Conservation (phyloP, 2,797 vertebrate genomes). For the Natrix natrix region DNA sequence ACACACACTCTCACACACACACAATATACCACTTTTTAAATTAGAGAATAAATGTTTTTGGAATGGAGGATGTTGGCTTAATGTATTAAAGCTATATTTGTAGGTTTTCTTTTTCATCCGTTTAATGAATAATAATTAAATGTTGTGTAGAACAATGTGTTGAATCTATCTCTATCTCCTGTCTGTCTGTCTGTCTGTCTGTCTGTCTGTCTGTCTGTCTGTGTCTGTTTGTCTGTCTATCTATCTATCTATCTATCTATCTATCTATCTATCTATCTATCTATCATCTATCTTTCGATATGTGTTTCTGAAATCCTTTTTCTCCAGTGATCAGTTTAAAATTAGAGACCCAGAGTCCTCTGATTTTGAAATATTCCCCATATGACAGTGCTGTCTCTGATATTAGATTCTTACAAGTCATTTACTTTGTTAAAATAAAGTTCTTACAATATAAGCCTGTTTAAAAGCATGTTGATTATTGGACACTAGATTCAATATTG, state of each 20-base stretch:
- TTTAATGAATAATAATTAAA: neutral
- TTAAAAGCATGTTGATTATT: neutral
- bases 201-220: too few species aligned
- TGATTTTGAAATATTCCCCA: neutral
- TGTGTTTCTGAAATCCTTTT: neutral
- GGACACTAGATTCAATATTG: neutral
- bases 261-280: too few species aligned
- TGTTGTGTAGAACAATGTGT: neutral
- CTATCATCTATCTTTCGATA: too few species aligned
- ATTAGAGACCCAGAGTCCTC: neutral
- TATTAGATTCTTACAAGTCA: neutral
- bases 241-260: too few species aligned
- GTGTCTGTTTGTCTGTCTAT: too few species aligned
- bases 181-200: too few species aligned
- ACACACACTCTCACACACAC: too few species aligned
- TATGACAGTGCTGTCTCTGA: neutral
- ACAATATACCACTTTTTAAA: neutral
- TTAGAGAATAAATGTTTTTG: neutral
- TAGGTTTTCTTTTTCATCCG: neutral
- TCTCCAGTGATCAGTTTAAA: neutral
- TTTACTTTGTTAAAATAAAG: neutral
- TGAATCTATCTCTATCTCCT: neutral
- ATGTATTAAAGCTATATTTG: neutral
- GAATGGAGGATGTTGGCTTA: neutral
- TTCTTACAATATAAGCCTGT: neutral